These are phyloP conservation scores for Scaptomyza polygonia DNA, from an alignment of 2,888 invertebrate genomes.

Conservation along the genomic window DNA sequence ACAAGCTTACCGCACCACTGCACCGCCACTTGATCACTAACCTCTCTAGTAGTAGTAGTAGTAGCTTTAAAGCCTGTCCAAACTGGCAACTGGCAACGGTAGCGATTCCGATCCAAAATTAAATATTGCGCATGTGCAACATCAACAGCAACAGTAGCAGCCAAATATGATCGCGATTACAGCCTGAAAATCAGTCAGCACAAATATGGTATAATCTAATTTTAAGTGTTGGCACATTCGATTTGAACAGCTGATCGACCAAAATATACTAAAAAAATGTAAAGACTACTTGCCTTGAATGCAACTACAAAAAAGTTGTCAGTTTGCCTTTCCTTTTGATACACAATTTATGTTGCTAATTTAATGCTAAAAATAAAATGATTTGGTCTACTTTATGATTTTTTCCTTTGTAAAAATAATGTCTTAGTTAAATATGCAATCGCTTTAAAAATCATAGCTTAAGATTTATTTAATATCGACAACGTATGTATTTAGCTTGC, in stretches of 20 bases:
- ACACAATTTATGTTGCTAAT: background rate
- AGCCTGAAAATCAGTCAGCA: slow-evolving; percentile 66
- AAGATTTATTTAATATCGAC: no score
- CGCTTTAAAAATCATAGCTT: no score
- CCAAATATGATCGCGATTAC: slow-evolving; percentile 58
- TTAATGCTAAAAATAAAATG: no score
- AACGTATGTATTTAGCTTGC: no score
- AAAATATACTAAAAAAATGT: slow-evolving; percentile 1
- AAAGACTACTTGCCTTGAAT: background rate
- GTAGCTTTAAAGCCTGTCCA: slow-evolving; percentile 25
- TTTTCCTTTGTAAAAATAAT: no score
- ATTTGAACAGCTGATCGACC: slow-evolving; percentile 45
- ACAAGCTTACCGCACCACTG: slow-evolving; percentile 70
- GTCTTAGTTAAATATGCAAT: no score
- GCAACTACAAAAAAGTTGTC: background rate
- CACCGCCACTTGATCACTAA: background rate
- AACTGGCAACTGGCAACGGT: slow-evolving; percentile 52
- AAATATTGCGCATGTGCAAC: slow-evolving; percentile 62
- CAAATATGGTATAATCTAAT: slow-evolving; percentile 82
- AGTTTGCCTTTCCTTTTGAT: background rate
- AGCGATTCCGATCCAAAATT: slow-evolving; percentile 60
- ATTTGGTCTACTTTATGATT: no score
- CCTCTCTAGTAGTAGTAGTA: background rate
- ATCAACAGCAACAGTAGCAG: slow-evolving; percentile 10
- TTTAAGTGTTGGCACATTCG: slow-evolving; percentile 81